These are phyloP conservation scores for Tenthredo amoena DNA, from an alignment of 2,888 invertebrate species.

Conservation along the genomic window DNA sequence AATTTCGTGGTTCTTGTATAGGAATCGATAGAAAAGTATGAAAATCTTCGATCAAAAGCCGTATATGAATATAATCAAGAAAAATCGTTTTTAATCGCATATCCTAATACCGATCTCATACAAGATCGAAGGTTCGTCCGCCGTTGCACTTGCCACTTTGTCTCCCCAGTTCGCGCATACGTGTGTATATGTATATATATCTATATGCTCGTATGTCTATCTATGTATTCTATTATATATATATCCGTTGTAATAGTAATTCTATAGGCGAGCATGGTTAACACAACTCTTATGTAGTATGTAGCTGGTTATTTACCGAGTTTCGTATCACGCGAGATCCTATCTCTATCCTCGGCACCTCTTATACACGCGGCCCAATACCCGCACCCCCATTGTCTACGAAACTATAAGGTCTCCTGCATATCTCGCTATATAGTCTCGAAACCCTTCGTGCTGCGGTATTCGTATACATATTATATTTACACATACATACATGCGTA, in stretches of 20 bases:
- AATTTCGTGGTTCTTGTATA: too few relatives aligned
- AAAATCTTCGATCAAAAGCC: too few relatives aligned
- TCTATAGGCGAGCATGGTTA: not conserved
- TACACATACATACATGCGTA: not conserved
- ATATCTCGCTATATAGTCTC: not conserved
- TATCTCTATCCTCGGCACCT: conserved; percentile 44
- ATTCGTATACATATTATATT: not conserved
- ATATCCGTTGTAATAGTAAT: not conserved
- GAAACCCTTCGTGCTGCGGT: not conserved
- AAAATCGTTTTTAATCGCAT: too few relatives aligned
- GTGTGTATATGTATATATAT: not conserved
- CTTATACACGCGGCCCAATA: not conserved
- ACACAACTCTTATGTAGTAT: conserved; percentile 34
- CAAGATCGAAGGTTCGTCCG: not conserved
- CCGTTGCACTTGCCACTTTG: conserved; percentile 18
- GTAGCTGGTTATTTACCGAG: conserved; percentile 23
- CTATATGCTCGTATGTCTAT: too few relatives aligned
- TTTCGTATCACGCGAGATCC: conserved; percentile 42
- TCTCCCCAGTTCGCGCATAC: not conserved
- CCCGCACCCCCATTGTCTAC: not conserved
- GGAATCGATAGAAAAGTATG: too few relatives aligned
- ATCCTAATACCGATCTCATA: not conserved
- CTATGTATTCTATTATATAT: not conserved
- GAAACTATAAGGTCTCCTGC: not conserved
- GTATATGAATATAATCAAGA: too few relatives aligned